Base-by-base conservation (phyloP, 2,888 invertebrate genomes). In the Epinotia ramella region DNA sequence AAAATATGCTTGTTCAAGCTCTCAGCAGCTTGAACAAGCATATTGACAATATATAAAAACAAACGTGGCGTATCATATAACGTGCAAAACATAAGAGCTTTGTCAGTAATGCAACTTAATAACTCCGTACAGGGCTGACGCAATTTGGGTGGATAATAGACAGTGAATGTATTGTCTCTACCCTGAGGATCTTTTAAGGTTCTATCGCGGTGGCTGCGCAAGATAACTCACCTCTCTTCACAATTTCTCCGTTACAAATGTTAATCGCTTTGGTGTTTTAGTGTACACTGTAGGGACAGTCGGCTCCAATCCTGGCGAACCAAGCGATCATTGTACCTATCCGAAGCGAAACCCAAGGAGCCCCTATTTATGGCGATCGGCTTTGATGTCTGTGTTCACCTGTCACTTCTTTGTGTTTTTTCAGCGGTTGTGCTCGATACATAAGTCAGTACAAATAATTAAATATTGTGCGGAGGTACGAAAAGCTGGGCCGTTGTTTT, bases 91-190 rank as follows among this genome's bases (percentile, higher is more conserved):
- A 81, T 84, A 82, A 88, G 85, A 85, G 86, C 86, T 83, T 85
- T 84, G 84, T 84, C 79, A 79, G 82, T 84, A 82, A 84, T 82
- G 84, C 81, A 77, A 84, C 80, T 81, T 87, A 87, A 87, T 84
- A 86, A 83, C 82, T 83, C 82, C 81, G 78, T 81, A 82, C n/a
- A 84, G 83, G 79, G 82, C 80, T 79, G 82, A 77, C 79, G 82
- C 84, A 86, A 87, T 87, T 87, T 84, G 78, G 78, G 78, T 72
- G 81, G 81, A 85, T 86, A 85, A 86, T 84, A 82, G 83, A 79
- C 79, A 81, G 80, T 78, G 79, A 79, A 79, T 82, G 81, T 82
- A 80, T 84, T 86, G 83, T 87, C 80, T 85, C 77, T 76, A 46
- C 63, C 76, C 67, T 13, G 46, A 62, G 76, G 76, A 72, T 67